Evolutionary conservation across 2,888 invertebrate species (phyloP).

Genomic region (Rhimphoctona megacephalus): DNA sequence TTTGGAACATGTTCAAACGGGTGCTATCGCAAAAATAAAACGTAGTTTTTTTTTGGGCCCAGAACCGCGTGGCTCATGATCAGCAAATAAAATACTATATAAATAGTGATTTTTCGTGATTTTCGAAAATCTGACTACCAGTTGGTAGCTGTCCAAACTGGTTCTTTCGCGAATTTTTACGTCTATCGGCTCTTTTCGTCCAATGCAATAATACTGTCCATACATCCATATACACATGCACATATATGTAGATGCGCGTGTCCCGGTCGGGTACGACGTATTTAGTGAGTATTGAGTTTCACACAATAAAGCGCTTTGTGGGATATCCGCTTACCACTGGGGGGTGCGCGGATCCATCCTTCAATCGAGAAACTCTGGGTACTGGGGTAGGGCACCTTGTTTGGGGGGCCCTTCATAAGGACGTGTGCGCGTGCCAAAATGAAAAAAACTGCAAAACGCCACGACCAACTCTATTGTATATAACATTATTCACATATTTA

Average conservation of each 20-base stretch:
- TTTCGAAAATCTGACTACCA: neutral
- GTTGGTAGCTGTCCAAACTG: neutral
- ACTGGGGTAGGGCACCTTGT: conserved; percentile 2
- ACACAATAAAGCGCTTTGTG: conserved; percentile 84
- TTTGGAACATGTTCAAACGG: neutral
- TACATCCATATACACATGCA: neutral
- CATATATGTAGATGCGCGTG: conserved; percentile 56
- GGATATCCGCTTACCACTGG: conserved; percentile 82
- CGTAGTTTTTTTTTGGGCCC: neutral
- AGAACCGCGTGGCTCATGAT: neutral
- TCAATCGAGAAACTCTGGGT: conserved; percentile 28
- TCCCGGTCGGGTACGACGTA: conserved; percentile 74
- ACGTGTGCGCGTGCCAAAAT: conserved; percentile 68
- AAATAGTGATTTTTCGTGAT: neutral
- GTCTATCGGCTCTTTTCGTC: conserved; percentile 4
- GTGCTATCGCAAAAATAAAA: neutral
- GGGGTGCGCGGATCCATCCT: conserved; percentile 60
- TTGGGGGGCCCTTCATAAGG: neutral
- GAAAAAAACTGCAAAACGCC: conserved; percentile 67
- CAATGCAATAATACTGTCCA: neutral
- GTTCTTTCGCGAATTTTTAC: neutral
- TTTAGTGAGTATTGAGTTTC: conserved; percentile 83
- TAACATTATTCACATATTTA: conserved; percentile 30
- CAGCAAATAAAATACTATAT: no score
- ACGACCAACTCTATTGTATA: conserved; percentile 61